A percentile compares a stretch with the other conserved stretches of the same genome.
phyloP scores from a whole-genome alignment of 1,140 invertebrate genomes.

The Papilio polytes region DNA sequence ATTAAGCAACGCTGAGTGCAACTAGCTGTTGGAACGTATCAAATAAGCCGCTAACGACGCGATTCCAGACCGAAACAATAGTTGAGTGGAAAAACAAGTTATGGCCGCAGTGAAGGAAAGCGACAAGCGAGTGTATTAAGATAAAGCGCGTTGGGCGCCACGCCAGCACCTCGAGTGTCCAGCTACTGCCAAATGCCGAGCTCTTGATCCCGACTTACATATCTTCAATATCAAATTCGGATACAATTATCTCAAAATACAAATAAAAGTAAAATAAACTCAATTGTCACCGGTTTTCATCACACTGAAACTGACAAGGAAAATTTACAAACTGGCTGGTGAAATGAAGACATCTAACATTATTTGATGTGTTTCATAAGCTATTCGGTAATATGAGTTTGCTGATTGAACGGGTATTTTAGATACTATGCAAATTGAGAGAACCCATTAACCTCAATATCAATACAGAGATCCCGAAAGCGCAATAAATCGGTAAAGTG shows the following conservation, averaged over 20 bases:
- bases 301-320: background rate
- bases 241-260: constrained; percentile 8
- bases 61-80: constrained; percentile 60
- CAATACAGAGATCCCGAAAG: constrained; percentile 57
- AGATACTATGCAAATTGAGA: constrained; percentile 24
- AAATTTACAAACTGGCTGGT: background rate
- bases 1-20: constrained; percentile 43
- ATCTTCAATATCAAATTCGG: constrained; percentile 23
- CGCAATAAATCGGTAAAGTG: constrained; percentile 61
- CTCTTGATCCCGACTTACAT: constrained; percentile 18
- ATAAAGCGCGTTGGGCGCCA: constrained; percentile 72
- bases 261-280: background rate
- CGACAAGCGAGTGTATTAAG: constrained; percentile 75
- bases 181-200: constrained; percentile 60
- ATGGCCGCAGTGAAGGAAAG: constrained; percentile 62
- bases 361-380: background rate
- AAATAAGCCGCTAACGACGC: constrained; percentile 53
- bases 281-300: no score
- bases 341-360: background rate
- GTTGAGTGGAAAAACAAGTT: constrained; percentile 69
- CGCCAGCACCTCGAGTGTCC: constrained; percentile 77
- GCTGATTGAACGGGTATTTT: background rate
- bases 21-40: constrained; percentile 43
- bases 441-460: constrained; percentile 47
- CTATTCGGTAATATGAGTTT: background rate